These are phyloP conservation scores for Tarsius wallacei DNA, from an alignment of 2,797 vertebrate species.

Conservation along the genomic window DNA sequence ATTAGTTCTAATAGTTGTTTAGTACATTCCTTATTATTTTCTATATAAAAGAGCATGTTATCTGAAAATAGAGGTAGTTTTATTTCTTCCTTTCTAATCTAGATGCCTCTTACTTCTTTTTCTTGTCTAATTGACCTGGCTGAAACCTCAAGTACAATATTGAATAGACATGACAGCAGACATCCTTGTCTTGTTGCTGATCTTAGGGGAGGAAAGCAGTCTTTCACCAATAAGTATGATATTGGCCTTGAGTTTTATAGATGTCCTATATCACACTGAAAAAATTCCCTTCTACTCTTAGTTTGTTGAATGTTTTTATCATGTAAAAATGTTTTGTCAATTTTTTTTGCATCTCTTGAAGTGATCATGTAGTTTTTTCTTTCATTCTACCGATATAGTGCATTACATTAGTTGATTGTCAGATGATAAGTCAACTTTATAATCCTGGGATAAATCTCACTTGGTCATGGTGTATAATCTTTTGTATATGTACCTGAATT, in stretches of 20 bases:
- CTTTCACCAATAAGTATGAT: conserved; percentile 19
- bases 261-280: neutral
- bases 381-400: conserved; percentile 2
- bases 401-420: conserved; percentile 33
- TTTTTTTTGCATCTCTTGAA: conserved; percentile 21
- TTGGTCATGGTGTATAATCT: neutral
- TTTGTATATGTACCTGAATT: neutral
- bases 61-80: conserved; percentile 36
- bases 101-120: neutral
- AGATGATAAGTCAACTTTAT: conserved; percentile 24
- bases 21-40: neutral
- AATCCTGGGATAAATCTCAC: conserved; percentile 41
- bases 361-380: conserved; percentile 30
- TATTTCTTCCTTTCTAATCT: conserved; percentile 36
- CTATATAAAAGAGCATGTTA: conserved; percentile 14
- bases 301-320: conserved; percentile 32
- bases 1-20: conserved; percentile 4
- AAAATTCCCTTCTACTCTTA: conserved; percentile 9
- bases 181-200: conserved; percentile 20
- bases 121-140: neutral
- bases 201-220: neutral
- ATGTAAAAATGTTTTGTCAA: conserved; percentile 30
- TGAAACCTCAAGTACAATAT: neutral
- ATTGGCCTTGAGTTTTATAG: neutral
- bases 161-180: conserved; percentile 1